phyloP scores from a whole-genome alignment of 2,113 vertebrate genomes.

The Actinemys pallida region DNA sequence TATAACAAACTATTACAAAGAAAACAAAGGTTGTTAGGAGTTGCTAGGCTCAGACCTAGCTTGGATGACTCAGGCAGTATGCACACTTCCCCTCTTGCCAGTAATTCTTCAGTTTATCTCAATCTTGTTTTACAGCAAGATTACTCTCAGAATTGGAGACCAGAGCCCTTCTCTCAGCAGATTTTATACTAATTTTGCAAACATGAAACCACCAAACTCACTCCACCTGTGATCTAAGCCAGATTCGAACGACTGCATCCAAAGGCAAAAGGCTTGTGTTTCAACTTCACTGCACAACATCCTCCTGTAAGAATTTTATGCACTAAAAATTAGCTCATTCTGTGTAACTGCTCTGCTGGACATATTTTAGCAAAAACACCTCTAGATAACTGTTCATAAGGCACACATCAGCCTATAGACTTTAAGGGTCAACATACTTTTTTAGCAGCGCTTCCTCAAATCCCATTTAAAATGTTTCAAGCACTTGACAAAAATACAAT shows the following conservation, averaged over 20 bases:
- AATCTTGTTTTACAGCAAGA: neutral
- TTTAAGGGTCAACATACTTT: neutral
- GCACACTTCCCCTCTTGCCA: accelerated
- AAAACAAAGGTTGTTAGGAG: neutral
- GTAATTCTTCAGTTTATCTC: neutral
- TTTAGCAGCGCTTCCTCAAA: neutral
- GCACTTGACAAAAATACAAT: neutral
- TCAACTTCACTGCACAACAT: neutral
- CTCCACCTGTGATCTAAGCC: neutral
- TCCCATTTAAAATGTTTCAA: neutral
- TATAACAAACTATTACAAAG: accelerated
- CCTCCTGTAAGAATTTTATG: neutral
- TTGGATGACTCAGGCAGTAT: neutral
- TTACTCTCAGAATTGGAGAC: neutral
- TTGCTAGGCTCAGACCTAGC: neutral
- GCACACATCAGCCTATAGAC: neutral
- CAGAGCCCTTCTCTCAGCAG: neutral
- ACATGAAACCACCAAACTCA: neutral
- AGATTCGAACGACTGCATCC: neutral
- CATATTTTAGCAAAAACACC: neutral
- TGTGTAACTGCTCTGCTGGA: neutral
- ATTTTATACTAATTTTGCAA: neutral
- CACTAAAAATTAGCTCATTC: neutral
- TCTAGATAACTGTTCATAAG: neutral
- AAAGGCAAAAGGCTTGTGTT: neutral